A percentile compares a stretch with the other conserved stretches of the same genome.
Evolutionary conservation across 1,140 invertebrate genomes (phyloP).

Genomic region (Drosophila punjabiensis): DNA sequence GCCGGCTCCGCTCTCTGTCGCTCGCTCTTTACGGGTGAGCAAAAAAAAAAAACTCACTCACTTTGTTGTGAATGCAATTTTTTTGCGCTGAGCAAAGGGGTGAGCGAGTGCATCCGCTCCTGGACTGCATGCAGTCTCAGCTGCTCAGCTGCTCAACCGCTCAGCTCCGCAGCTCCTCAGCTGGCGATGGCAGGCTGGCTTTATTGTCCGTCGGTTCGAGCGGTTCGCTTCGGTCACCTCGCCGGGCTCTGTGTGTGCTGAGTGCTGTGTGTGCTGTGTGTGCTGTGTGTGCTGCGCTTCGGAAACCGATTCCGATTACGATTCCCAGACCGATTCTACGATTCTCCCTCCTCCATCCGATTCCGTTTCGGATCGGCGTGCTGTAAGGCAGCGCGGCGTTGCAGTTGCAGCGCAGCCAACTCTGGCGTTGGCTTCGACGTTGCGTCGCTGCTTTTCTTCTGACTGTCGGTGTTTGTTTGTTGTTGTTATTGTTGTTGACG

Average conservation of each 20-base stretch:
- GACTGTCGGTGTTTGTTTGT: slow-evolving; percentile 67
- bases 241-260: slow-evolving; percentile 29
- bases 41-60: slow-evolving; percentile 17
- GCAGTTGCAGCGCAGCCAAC: slow-evolving; percentile 40
- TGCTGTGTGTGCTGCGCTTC: slow-evolving; percentile 48
- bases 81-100: slow-evolving; percentile 1
- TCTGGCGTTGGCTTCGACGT: slow-evolving; percentile 16
- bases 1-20: slow-evolving; percentile 55
- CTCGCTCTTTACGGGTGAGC: slow-evolving; percentile 11
- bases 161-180: slow-evolving; percentile 39
- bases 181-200: slow-evolving; percentile 72
- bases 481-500: slow-evolving; percentile 68
- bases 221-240: slow-evolving; percentile 80
- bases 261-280: not conserved
- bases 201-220: slow-evolving; percentile 82
- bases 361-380: slow-evolving; percentile 35
- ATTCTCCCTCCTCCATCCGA: slow-evolving; percentile 10
- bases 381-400: slow-evolving; percentile 27
- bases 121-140: slow-evolving; percentile 31
- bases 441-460: slow-evolving; percentile 21
- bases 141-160: slow-evolving; percentile 63
- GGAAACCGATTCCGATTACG: slow-evolving; percentile 35
- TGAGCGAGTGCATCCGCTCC: slow-evolving; percentile 44
- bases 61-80: slow-evolving; percentile 51
- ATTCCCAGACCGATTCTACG: slow-evolving; percentile 25